phyloP scores from a whole-genome alignment of 1,140 invertebrate species.

The Steinernema khuongi region DNA sequence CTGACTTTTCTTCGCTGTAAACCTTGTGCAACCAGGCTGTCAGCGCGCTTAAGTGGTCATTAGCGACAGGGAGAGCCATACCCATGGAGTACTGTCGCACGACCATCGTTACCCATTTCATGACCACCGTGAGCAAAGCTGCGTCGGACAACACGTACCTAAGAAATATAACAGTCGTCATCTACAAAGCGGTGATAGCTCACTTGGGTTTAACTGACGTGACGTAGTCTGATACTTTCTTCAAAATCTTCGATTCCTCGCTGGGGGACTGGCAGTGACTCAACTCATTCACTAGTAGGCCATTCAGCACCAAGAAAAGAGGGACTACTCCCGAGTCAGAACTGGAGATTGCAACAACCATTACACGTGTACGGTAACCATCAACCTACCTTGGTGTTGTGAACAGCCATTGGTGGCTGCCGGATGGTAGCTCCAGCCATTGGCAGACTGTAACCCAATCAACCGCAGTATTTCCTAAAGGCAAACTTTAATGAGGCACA shows the following conservation, averaged over 20 bases:
- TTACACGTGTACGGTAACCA: neutral
- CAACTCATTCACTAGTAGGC: neutral
- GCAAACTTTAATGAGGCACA: neutral
- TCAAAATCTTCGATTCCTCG: neutral
- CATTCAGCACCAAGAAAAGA: neutral
- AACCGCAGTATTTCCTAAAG: neutral
- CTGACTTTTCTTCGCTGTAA: neutral
- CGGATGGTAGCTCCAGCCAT: neutral
- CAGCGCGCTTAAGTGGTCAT: neutral
- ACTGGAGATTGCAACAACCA: neutral
- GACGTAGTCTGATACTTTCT: neutral
- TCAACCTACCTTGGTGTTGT: neutral
- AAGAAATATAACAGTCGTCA: neutral
- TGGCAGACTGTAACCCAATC: neutral
- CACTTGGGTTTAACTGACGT: neutral
- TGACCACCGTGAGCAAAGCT: neutral
- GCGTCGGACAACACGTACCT: neutral
- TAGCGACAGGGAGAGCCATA: neutral
- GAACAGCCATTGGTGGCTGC: neutral
- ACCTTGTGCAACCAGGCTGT: neutral
- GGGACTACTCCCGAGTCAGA: neutral
- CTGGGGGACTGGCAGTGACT: neutral
- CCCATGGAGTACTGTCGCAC: neutral
- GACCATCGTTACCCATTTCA: neutral
- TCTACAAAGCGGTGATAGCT: neutral